A percentile compares a stretch with the other conserved stretches of the same genome.
phyloP scores from a whole-genome alignment of 2,888 invertebrate genomes.

The Drepanosiphum platanoidis region DNA sequence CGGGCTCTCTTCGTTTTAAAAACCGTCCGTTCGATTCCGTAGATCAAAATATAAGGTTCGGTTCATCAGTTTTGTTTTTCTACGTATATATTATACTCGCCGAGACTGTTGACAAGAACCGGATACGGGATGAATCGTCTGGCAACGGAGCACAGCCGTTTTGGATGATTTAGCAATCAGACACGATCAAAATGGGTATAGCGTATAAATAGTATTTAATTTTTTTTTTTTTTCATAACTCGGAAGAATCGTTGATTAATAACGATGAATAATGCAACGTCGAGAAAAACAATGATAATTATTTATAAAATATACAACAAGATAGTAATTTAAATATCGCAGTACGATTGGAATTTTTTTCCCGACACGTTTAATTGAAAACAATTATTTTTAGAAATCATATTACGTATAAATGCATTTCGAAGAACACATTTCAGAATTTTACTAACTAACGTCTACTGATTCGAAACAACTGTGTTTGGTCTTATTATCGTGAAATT shows the following conservation, averaged over 20 bases:
- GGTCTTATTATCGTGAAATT: no score
- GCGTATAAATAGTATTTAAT: constrained; percentile 19
- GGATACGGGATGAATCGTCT: constrained; percentile 41
- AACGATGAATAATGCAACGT: background rate
- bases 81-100: background rate
- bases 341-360: no score
- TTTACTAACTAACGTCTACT: no score
- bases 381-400: no score
- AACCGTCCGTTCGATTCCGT: background rate
- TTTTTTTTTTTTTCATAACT: background rate
- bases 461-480: no score
- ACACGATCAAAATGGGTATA: constrained; percentile 26
- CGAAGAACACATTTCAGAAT: no score
- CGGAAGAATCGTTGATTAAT: background rate
- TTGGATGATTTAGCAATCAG: constrained; percentile 56
- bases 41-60: background rate
- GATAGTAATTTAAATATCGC: no score
- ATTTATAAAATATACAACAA: background rate
- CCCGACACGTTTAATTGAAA: no score
- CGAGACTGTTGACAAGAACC: constrained; percentile 23
- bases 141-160: constrained; percentile 37
- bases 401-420: no score
- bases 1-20: background rate
- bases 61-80: constrained; percentile 11
- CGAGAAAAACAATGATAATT: background rate